These are phyloP conservation scores for Myrmecophaga tridactyla DNA, from an alignment of 2,113 vertebrate species.

Conservation along the genomic window DNA sequence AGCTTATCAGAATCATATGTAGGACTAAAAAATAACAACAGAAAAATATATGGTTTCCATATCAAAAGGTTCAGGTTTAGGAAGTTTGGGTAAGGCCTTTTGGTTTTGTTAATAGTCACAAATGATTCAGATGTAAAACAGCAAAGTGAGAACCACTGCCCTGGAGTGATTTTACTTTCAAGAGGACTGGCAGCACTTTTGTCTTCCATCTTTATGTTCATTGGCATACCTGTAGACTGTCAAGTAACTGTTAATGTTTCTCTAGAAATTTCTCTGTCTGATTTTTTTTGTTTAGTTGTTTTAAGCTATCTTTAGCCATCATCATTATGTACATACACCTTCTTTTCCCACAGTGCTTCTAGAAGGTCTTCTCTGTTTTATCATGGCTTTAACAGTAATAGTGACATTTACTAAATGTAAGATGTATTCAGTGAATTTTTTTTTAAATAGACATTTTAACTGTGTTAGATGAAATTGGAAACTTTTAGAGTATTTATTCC, in stretches of 20 bases:
- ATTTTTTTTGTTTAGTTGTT: background rate
- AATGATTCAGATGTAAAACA: background rate
- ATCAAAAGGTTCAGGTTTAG: background rate
- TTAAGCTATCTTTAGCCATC: background rate
- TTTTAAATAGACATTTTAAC: background rate
- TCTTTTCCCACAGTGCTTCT: background rate
- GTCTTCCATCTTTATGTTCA: background rate
- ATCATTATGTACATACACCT: background rate
- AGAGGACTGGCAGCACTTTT: background rate
- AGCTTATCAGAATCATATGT: background rate
- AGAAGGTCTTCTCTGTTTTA: background rate
- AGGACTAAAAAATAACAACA: background rate
- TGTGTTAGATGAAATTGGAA: background rate
- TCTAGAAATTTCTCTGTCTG: background rate
- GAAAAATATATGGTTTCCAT: background rate
- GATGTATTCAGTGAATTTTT: background rate
- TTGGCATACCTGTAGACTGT: background rate
- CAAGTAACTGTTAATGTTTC: background rate
- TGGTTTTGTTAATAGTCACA: background rate
- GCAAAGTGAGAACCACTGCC: background rate
- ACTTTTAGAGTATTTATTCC: background rate
- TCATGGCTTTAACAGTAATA: background rate
- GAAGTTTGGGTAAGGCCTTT: background rate
- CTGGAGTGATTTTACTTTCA: background rate
- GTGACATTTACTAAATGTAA: background rate